Evolutionary conservation across 2,888 invertebrate genomes (phyloP), one percentile per base, ranked within the genome.

Genomic region (Nephrotoma flavescens): DNA sequence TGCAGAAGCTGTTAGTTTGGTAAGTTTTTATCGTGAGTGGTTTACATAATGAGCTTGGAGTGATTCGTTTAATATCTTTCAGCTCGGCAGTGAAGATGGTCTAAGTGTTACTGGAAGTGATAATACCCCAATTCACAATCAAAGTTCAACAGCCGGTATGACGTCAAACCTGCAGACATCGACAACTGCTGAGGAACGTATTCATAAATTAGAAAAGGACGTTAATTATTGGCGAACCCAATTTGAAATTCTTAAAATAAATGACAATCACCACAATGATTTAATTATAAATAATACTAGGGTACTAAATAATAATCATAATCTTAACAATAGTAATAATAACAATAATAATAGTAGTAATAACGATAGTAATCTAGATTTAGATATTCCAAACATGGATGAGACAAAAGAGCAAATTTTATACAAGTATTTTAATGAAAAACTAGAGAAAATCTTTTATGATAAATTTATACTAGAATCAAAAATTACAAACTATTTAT

Each of bases 151-250:
- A 47, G 86, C n/a, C 4, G 19, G 71, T 9, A 71, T 71, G n/a
- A 31, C 31, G 9, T 71, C 71, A 11, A 71, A 57, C 52, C 15
- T 15, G 15, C 52, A 57, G 11, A 88, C 89, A 42, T 87, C 88
- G 83, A 89, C 89, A 44, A 89, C 89, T 83, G 11, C 71, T 4
- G 92, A 91, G 15, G 91, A 91, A 86, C 90, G 93, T 86, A 91
- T 92, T 84, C 89, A 91, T 3, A 91, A 91, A 88, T 89, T 93
- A 41, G 93, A 96, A 90, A 94, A 95, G 90, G 95, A 96, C 90
- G 93, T 94, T 87, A 95, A 95, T 88, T 94, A 95, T 89, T 96
- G 95, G 95, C 94, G 94, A 90, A 92, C 95, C 0, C 95, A 96
- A 90, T 94, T 94, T 89, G 95, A 96, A 89, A 92, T 96, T 85